Conservation (phyloP, 2,113 vertebrate genomes). For the Colossoma macropomum region DNA sequence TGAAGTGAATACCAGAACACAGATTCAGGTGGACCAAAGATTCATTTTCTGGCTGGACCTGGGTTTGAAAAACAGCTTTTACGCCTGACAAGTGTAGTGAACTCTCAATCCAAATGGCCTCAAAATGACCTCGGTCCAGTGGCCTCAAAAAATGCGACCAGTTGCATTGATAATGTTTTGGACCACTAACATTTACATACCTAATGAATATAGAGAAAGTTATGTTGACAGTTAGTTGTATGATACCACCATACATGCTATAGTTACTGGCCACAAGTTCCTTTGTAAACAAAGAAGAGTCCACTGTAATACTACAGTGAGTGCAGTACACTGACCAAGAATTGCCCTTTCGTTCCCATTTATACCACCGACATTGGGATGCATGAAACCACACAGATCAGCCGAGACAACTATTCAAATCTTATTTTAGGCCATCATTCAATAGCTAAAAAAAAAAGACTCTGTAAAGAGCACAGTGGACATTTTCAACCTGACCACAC, state of each 20-base stretch:
- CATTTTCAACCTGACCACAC: not conserved
- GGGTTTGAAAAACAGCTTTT: no score
- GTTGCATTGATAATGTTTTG: no score
- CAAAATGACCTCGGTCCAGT: no score
- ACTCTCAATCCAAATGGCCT: no score
- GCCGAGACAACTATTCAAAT: constrained; percentile 39
- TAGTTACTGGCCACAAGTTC: not conserved
- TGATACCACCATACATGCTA: not conserved
- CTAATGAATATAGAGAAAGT: no score
- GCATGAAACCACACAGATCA: constrained; percentile 27
- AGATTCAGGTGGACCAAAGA: no score
- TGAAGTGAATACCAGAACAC: no score
- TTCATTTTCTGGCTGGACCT: no score
- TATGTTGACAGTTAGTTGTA: no score
- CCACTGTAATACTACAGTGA: constrained; percentile 29
- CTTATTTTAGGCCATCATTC: constrained; percentile 32
- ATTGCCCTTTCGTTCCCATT: constrained; percentile 16
- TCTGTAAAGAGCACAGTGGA: constrained; percentile 6
- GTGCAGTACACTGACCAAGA: constrained; percentile 26
- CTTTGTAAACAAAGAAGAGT: constrained; percentile 3
- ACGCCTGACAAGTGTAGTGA: no score
- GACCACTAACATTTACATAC: no score
- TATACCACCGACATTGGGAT: constrained; percentile 35
- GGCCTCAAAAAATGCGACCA: no score
- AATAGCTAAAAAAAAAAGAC: constrained; percentile 23